Base-by-base conservation (phyloP, 2,113 vertebrate species). In the Tiliqua scincoides region DNA sequence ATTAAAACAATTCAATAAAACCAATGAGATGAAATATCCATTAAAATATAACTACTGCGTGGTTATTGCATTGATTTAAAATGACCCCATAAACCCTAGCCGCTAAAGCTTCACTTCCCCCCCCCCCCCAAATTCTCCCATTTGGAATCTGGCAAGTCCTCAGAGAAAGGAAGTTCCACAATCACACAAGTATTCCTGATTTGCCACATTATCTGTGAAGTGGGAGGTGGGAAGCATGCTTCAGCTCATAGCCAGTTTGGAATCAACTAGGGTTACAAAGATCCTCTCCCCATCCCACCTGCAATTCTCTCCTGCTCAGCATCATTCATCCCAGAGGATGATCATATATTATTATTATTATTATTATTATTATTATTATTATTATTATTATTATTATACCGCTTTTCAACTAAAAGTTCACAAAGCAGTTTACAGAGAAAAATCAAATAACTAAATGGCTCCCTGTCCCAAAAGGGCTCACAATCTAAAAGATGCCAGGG, bases 1-100 rank as follows among this genome's bases (percentile, higher is more conserved):
- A 48, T 80, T 30, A 80, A 67, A 65, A 32, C n/a, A 80, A 48
- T 80, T 67, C 62, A 43, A 67, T 80, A 80, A 80, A 67, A 67
- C 40, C 62, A 67, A 65, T 67, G 27, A 80, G 62, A 48, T 67
- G 27, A 80, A 67, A 65, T 48, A n/a, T 27, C 27, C 62, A 80
- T 80, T 80, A 43, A 43, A 65, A 79, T 79, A 63, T 18, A 62
- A 79, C 23, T 37, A 21, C 12, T 18, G 78, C 48, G 78, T 80
- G 40, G 40, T 21, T n/a, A 43, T 30, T 9, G 30, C 30, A 80
- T 80, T 80, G 37, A 80, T 67, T n/a, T 52, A 43, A 65, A 48
- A n/a, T 67, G 25, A 10, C 61, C 63, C 63, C 63, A 82, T 54
- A 82, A 82, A 35, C 37, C 37, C 9, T 27, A 63, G 59, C 59